Evolutionary conservation across 2,797 vertebrate species (phyloP).

Genomic region (Urocyon cinereoargenteus): DNA sequence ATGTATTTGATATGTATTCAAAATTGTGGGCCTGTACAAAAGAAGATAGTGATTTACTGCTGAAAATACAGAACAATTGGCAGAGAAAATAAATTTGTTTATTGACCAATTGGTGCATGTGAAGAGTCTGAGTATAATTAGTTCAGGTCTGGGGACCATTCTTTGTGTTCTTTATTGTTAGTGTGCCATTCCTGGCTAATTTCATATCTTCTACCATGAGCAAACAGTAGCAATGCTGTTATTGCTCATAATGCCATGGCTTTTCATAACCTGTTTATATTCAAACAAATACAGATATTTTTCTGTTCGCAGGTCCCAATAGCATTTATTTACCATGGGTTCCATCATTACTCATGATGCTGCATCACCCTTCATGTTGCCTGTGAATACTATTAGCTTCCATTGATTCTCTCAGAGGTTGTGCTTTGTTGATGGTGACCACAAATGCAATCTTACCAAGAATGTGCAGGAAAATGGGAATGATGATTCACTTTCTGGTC

Average conservation of each 20-base stretch:
- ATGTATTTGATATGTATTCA: neutral
- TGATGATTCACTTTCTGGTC: neutral
- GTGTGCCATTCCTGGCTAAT: neutral
- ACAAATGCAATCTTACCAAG: neutral
- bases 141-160: neutral
- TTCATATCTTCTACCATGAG: neutral
- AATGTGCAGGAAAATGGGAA: neutral
- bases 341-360: fast-evolving
- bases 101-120: neutral
- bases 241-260: neutral
- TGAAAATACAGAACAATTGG: neutral
- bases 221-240: neutral
- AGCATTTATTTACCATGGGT: neutral
- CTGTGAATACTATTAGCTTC: neutral
- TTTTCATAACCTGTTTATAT: neutral
- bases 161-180: neutral
- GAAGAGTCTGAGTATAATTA: neutral
- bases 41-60: neutral
- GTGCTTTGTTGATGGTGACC: neutral
- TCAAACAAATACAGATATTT: neutral
- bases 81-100: neutral
- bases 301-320: neutral
- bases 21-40: neutral
- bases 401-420: neutral
- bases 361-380: fast-evolving